Conservation (phyloP, 2,888 invertebrate species). For the Dromius quadrimaculatus region DNA sequence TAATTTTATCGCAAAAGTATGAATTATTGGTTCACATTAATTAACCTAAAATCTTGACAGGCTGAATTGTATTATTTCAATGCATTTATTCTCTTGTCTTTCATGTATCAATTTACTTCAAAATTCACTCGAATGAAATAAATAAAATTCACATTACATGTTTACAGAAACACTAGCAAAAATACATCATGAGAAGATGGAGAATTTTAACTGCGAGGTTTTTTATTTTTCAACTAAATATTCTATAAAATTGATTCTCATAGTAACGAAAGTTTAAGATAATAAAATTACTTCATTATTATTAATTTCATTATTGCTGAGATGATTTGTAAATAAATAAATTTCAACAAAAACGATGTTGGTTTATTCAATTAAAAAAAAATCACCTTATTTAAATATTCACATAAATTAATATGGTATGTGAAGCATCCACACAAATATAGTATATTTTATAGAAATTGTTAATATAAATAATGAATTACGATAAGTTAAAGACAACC, state of each 20-base stretch:
- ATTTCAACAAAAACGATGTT: too few relatives aligned
- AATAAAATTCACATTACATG: slow-evolving; percentile 8
- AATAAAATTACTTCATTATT: slow-evolving; percentile 13
- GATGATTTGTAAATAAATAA: slow-evolving; percentile 5
- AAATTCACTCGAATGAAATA: slow-evolving; percentile 17
- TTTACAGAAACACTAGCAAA: slow-evolving; percentile 26
- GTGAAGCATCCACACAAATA: too few relatives aligned
- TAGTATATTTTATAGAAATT: too few relatives aligned
- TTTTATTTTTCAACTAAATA: slow-evolving; percentile 19
- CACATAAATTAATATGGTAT: too few relatives aligned
- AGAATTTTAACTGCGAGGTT: slow-evolving; percentile 32
- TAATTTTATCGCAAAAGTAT: slow-evolving; percentile 20
- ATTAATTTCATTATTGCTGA: background rate
- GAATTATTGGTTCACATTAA: slow-evolving; percentile 20
- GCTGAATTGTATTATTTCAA: background rate
- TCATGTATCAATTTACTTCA: slow-evolving; percentile 9
- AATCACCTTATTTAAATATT: too few relatives aligned
- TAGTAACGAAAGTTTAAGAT: slow-evolving; percentile 19
- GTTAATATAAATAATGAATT: slow-evolving; percentile 3
- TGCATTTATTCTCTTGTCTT: slow-evolving; percentile 3
- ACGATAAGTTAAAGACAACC: background rate
- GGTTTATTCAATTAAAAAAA: too few relatives aligned
- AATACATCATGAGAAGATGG: slow-evolving; percentile 37
- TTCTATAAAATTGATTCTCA: slow-evolving; percentile 26
- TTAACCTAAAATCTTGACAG: slow-evolving; percentile 36